Conservation (phyloP, 2,797 vertebrate genomes). For the Valencia hispanica region DNA sequence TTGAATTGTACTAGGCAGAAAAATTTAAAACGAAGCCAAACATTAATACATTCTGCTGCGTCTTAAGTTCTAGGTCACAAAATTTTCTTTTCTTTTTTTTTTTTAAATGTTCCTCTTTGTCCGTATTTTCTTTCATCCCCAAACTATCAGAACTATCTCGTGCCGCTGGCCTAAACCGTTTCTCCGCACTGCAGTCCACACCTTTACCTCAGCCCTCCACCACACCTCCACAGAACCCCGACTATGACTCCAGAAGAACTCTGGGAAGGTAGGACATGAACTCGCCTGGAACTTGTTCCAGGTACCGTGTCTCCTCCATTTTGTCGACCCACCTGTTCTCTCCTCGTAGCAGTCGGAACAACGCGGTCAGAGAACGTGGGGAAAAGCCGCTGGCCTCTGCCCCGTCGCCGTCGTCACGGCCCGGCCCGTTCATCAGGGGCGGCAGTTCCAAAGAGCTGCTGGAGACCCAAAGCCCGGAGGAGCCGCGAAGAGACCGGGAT, state of each 20-base stretch:
- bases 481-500: conserved; percentile 84
- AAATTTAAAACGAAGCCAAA: too few relatives aligned
- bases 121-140: conserved; percentile 10
- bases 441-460: conserved; percentile 88
- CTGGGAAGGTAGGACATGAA: conserved; percentile 87
- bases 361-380: conserved; percentile 86
- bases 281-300: not conserved
- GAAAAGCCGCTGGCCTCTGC: conserved; percentile 84
- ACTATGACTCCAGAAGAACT: conserved; percentile 88
- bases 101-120: not conserved
- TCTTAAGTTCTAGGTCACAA: too few relatives aligned
- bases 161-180: conserved; percentile 91
- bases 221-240: conserved; percentile 80
- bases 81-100: too few relatives aligned
- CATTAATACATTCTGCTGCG: too few relatives aligned
- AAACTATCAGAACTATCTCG: conserved; percentile 85
- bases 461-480: conserved; percentile 85
- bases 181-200: conserved; percentile 91
- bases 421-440: conserved; percentile 82
- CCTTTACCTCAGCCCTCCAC: conserved; percentile 75
- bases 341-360: conserved; percentile 75
- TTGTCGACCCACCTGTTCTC: not conserved
- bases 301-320: too few relatives aligned
- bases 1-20: not conserved
- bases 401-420: conserved; percentile 73